Conservation (phyloP, 1,140 invertebrate species). For the Papilio polytes region DNA sequence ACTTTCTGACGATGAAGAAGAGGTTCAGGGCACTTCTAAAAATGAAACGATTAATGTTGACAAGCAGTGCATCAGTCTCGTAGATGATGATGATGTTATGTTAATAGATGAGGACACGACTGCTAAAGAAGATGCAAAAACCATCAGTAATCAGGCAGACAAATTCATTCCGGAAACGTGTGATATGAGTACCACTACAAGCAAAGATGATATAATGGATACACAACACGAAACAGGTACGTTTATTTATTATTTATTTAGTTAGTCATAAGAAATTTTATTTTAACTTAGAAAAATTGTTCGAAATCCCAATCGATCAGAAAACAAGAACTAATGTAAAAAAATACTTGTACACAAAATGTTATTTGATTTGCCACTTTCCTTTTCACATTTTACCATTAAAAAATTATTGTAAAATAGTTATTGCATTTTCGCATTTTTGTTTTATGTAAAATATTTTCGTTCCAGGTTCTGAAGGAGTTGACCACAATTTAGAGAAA, state of each 20-base stretch:
- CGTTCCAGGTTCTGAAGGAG: slow-evolving; percentile 10
- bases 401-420: background rate
- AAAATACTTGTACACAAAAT: too few relatives aligned
- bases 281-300: background rate
- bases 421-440: slow-evolving; percentile 13
- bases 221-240: slow-evolving; percentile 39
- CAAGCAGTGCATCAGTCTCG: slow-evolving; percentile 66
- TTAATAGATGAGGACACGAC: slow-evolving; percentile 61
- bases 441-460: background rate
- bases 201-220: slow-evolving; percentile 34
- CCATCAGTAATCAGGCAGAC: slow-evolving; percentile 29
- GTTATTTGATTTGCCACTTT: too few relatives aligned
- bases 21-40: slow-evolving; percentile 44
- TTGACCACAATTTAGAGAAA: background rate
- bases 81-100: slow-evolving; percentile 72
- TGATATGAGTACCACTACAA: slow-evolving; percentile 30
- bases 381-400: background rate
- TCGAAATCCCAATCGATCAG: too few relatives aligned
- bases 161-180: slow-evolving; percentile 6
- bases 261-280: background rate
- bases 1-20: slow-evolving; percentile 73
- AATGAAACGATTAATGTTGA: slow-evolving; percentile 34
- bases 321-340: too few relatives aligned
- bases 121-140: slow-evolving; percentile 43
- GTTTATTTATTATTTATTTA: slow-evolving; percentile 22